Conservation (phyloP, 1,140 invertebrate genomes). For the Drosophila micromelanica region DNA sequence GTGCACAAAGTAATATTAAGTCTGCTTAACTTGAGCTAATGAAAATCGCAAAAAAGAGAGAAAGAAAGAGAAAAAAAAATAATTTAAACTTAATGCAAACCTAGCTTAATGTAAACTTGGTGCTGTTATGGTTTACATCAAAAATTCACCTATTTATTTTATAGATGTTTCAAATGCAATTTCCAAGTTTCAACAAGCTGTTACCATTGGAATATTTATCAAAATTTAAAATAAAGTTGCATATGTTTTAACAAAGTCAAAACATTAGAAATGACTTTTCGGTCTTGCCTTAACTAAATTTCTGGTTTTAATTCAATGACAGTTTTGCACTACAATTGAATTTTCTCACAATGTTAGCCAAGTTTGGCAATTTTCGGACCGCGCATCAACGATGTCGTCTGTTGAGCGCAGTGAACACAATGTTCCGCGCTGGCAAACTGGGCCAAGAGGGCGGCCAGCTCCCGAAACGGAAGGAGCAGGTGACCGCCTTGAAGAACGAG, state of each 20-base stretch:
- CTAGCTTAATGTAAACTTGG: no score
- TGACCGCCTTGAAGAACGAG: constrained; percentile 62
- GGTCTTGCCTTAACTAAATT: neutral
- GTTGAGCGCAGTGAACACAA: neutral
- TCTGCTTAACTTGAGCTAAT: neutral
- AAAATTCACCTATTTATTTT: no score
- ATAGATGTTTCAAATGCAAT: neutral
- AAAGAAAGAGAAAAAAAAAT: neutral
- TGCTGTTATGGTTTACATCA: no score
- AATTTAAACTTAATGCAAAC: no score
- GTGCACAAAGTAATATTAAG: no score
- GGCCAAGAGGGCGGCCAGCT: neutral
- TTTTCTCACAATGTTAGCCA: neutral
- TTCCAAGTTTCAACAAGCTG: no score
- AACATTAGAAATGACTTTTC: neutral
- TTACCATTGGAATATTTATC: no score
- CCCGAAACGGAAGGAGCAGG: constrained; percentile 48
- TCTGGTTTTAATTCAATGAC: neutral
- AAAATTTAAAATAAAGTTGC: no score
- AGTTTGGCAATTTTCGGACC: neutral
- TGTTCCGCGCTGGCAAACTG: neutral
- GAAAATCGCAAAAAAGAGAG: neutral
- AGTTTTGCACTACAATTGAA: neutral
- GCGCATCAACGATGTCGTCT: neutral
- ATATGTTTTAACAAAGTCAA: no score